Conservation (phyloP, 2,888 invertebrate species). For the Papilio gigon region DNA sequence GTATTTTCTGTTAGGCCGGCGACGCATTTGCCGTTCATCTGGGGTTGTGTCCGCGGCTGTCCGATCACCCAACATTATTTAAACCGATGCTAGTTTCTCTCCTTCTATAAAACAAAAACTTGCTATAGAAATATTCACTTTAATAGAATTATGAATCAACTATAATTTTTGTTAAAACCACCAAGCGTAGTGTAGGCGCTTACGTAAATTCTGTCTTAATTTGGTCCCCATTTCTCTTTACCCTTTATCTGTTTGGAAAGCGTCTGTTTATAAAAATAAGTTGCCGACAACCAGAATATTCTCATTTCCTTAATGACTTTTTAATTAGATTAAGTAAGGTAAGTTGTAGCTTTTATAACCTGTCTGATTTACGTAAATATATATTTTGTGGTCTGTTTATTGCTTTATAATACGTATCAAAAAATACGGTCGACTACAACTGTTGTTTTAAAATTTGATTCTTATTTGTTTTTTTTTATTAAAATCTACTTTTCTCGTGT, state of each 20-base stretch:
- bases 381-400: background rate
- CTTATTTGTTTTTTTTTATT: too few relatives aligned
- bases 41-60: too few relatives aligned
- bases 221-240: slow-evolving; percentile 70
- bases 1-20: too few relatives aligned
- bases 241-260: slow-evolving; percentile 54
- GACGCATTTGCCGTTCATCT: too few relatives aligned
- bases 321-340: slow-evolving; percentile 48
- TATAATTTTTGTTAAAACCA: slow-evolving; percentile 63
- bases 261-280: slow-evolving; percentile 42
- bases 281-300: slow-evolving; percentile 19
- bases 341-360: background rate
- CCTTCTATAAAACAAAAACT: too few relatives aligned
- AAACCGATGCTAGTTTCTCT: too few relatives aligned
- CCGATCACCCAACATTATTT: too few relatives aligned
- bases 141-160: too few relatives aligned
- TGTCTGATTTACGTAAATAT: slow-evolving; percentile 5
- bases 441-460: too few relatives aligned
- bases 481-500: too few relatives aligned
- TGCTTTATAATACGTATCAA: background rate
- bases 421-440: too few relatives aligned
- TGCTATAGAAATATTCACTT: too few relatives aligned
- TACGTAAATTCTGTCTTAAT: slow-evolving; percentile 64
- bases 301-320: slow-evolving; percentile 49
- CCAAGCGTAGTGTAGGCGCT: slow-evolving; percentile 45